These are phyloP conservation scores for Aphis craccivora DNA, from an alignment of 1,140 invertebrate species.

Conservation along the genomic window DNA sequence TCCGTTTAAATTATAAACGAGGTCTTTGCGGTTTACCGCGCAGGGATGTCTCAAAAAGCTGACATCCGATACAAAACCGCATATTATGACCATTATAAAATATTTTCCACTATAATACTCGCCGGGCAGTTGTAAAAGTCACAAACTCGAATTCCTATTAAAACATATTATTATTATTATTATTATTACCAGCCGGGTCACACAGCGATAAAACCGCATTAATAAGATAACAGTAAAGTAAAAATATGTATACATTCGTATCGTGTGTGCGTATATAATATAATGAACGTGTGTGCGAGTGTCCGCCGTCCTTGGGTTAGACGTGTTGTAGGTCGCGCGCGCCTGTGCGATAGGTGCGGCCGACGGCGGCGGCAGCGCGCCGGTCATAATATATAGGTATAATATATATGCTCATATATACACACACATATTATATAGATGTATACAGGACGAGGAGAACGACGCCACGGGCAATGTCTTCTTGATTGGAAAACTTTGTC, in stretches of 20 bases:
- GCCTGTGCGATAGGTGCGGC: slow-evolving; percentile 28
- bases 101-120: background rate
- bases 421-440: background rate
- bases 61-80: background rate
- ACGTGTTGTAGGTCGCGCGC: slow-evolving; percentile 54
- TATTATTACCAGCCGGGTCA: slow-evolving; percentile 19
- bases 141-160: slow-evolving; percentile 19
- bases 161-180: slow-evolving; percentile 19
- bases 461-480: slow-evolving; percentile 32
- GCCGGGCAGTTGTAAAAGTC: background rate
- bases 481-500: slow-evolving; percentile 40
- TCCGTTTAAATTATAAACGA: background rate
- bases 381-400: background rate
- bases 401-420: background rate
- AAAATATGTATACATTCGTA: slow-evolving; percentile 15
- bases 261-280: background rate
- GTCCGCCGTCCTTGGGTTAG: slow-evolving; percentile 45
- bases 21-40: background rate
- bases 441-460: background rate
- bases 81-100: background rate
- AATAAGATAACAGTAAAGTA: slow-evolving; percentile 56
- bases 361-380: background rate
- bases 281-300: background rate
- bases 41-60: background rate
- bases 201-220: slow-evolving; percentile 44